phyloP scores from a whole-genome alignment of 2,797 vertebrate species.

The Myotis vivesi region DNA sequence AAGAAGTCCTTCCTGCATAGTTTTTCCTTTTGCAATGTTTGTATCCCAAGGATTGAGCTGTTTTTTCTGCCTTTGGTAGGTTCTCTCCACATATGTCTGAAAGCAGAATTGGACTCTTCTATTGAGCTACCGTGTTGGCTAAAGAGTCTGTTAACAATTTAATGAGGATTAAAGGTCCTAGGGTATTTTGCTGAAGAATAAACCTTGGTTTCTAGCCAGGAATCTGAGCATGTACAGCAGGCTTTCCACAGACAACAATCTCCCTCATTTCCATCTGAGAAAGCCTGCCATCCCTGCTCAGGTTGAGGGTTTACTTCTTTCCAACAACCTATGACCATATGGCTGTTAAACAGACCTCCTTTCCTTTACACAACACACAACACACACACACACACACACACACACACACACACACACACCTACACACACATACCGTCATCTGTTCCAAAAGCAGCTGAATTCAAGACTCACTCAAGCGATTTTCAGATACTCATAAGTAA shows the following conservation, averaged over 20 bases:
- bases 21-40: not conserved
- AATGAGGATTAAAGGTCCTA: conserved; percentile 30
- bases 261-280: not conserved
- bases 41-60: not conserved
- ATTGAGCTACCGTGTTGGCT: not conserved
- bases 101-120: not conserved
- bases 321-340: not conserved
- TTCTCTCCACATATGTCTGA: not conserved
- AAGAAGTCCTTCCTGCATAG: not conserved
- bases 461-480: not conserved
- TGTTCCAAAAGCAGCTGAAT: not conserved
- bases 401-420: not conserved
- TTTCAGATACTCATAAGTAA: not conserved
- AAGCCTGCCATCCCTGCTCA: not conserved
- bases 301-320: not conserved
- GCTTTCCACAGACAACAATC: not conserved
- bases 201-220: not conserved
- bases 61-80: not conserved
- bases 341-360: not conserved
- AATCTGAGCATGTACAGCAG: not conserved
- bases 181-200: conserved; percentile 25
- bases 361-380: not conserved
- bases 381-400: not conserved
- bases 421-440: not conserved
- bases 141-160: conserved; percentile 33